phyloP scores from a whole-genome alignment of 2,113 vertebrate species.

The Varanus komodoensis region DNA sequence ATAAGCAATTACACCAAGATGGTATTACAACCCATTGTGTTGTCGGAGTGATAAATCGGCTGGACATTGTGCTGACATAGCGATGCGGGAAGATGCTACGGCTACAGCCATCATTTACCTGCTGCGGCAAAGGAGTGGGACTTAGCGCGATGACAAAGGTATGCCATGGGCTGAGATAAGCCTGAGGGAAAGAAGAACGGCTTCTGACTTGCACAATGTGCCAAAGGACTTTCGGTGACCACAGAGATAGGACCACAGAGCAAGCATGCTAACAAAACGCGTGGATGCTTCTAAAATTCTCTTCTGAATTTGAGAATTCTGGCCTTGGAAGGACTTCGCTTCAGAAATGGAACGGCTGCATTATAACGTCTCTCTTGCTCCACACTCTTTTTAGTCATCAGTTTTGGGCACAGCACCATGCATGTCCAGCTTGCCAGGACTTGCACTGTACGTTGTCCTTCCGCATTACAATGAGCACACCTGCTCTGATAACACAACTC shows the following conservation, averaged over 20 bases:
- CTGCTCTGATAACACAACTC: neutral
- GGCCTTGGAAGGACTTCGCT: neutral
- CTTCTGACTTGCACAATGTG: too few relatives aligned
- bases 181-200: neutral
- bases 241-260: neutral
- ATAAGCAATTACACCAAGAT: constrained; percentile 23
- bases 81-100: neutral
- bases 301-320: neutral
- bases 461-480: neutral
- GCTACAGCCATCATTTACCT: neutral
- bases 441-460: neutral
- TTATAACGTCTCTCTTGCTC: neutral
- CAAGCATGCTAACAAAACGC: neutral
- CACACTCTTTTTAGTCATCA: neutral
- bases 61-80: neutral
- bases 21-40: neutral
- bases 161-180: too few relatives aligned
- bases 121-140: neutral
- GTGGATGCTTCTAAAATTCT: neutral
- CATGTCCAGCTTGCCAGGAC: neutral
- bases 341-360: neutral
- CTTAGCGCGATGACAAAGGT: neutral
- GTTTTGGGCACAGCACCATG: too few relatives aligned
- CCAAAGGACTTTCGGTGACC: neutral
- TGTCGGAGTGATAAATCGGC: constrained; percentile 2